Evolutionary conservation across 2,888 invertebrate species (phyloP), one percentile per base, ranked within the genome.

Genomic region (Drosophila borborema): DNA sequence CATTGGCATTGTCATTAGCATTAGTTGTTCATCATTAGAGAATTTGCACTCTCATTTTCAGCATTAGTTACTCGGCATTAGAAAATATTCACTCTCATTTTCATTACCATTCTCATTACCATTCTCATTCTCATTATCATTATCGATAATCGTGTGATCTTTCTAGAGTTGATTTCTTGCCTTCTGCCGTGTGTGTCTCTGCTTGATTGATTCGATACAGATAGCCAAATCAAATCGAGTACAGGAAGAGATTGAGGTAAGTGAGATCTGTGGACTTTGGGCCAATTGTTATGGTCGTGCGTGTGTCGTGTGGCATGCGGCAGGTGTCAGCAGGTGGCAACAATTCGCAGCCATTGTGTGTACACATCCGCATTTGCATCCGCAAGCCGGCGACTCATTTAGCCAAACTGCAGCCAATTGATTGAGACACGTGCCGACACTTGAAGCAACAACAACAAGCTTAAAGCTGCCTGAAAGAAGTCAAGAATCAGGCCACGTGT

Each of bases 401-500:
- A 20, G 65, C 73, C 59, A 68, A 59, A 63, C 54, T 55, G 64
- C 77, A 54, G 63, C 74, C 74, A 77, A 80, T 75, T 83, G 72
- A 72, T 62, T 68, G 71, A 62, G 82, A 74, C 86, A 87, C 87
- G 86, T 86, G 86, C 75, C 82, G 64, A 28, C 86, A 87, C 81
- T 86, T 86, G 74, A 68, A 59, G 55, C 72, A 67, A 41, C 53
- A 51, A 51, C 54, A 64, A 61, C 68, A 72, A 76, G 49, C 56
- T 60, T 68, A 69, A 73, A 68, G 67, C 54, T 40, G 71, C 38
- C 74, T 73, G 56, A 74, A 73, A 77, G 73, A 87, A 88, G 86
- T 88, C 86, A 86, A 83, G 77, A 72, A 68, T 75, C 77, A 69
- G 70, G 87, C 72, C 87, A 87, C 89, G 87, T 89, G 86, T 59